These are phyloP conservation scores for Matsumurasca onukii DNA, from an alignment of 1,140 invertebrate genomes.

Conservation along the genomic window DNA sequence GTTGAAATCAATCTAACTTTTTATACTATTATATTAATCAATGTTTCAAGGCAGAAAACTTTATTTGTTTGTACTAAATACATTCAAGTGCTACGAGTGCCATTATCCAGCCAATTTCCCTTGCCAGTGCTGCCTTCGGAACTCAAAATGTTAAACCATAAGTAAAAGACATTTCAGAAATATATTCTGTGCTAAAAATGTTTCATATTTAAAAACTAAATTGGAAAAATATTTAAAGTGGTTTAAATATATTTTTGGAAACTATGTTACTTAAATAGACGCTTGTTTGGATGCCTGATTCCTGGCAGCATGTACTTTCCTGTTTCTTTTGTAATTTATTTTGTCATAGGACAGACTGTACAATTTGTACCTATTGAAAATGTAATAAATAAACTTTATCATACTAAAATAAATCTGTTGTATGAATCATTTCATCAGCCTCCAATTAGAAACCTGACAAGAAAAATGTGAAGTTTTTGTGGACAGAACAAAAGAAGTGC, in stretches of 20 bases:
- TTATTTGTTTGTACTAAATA: not conserved
- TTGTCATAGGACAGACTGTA: constrained; percentile 6
- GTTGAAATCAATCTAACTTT: not conserved
- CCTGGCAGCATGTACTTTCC: constrained; percentile 9
- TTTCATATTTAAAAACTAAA: too few species aligned
- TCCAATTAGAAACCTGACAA: not conserved
- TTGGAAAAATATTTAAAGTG: too few species aligned
- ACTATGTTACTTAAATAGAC: too few species aligned
- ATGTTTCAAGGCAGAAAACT: not conserved
- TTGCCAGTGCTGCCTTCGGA: constrained; percentile 23
- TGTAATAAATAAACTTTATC: constrained; percentile 18
- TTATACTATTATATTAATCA: not conserved
- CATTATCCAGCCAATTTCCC: constrained; percentile 1
- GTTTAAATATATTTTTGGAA: too few species aligned
- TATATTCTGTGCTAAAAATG: too few species aligned
- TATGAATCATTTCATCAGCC: not conserved
- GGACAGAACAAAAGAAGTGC: not conserved
- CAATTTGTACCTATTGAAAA: not conserved
- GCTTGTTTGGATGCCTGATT: too few species aligned
- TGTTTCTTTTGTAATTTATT: not conserved
- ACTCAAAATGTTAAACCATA: too few species aligned
- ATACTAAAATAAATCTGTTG: not conserved
- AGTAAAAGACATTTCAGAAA: too few species aligned
- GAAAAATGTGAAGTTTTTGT: not conserved
- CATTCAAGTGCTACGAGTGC: not conserved